phyloP scores from a whole-genome alignment of 2,113 vertebrate genomes.

The Varanus salvator region DNA sequence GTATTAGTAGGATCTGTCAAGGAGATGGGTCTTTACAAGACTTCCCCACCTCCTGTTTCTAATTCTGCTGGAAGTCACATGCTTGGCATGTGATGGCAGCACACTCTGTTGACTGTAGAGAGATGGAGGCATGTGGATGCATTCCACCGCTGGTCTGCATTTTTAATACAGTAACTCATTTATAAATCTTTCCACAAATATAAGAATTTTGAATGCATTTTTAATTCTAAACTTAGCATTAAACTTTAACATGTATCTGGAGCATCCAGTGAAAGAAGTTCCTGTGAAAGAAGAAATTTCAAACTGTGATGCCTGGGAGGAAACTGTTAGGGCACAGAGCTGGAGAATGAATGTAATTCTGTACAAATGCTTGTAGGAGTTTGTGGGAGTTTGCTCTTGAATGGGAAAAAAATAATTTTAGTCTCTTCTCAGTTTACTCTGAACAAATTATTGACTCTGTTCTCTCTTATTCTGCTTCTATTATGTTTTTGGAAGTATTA shows the following conservation, averaged over 20 bases:
- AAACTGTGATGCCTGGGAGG: neutral
- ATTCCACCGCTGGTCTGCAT: conserved; percentile 58
- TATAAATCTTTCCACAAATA: conserved; percentile 73
- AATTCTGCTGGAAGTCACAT: conserved; percentile 48
- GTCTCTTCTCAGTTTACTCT: neutral
- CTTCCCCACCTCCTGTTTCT: conserved; percentile 18
- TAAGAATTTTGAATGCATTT: conserved; percentile 75
- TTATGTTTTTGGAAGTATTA: too few relatives aligned
- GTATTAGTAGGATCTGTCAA: neutral
- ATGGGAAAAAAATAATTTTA: neutral
- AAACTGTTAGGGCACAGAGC: neutral
- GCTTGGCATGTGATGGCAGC: neutral
- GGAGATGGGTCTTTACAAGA: too few relatives aligned
- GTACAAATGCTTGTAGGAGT: neutral
- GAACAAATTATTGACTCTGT: neutral
- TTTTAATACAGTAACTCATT: conserved; percentile 73
- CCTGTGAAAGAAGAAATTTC: conserved; percentile 39
- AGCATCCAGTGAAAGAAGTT: conserved; percentile 62
- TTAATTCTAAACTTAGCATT: conserved; percentile 76
- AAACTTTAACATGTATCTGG: conserved; percentile 72
- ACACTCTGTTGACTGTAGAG: conserved; percentile 21
- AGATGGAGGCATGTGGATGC: conserved; percentile 50
- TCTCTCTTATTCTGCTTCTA: neutral
- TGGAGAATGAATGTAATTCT: neutral
- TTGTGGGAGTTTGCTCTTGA: conserved; percentile 1